Conservation (phyloP, 2,888 invertebrate species). For the Torymus tubicola region DNA sequence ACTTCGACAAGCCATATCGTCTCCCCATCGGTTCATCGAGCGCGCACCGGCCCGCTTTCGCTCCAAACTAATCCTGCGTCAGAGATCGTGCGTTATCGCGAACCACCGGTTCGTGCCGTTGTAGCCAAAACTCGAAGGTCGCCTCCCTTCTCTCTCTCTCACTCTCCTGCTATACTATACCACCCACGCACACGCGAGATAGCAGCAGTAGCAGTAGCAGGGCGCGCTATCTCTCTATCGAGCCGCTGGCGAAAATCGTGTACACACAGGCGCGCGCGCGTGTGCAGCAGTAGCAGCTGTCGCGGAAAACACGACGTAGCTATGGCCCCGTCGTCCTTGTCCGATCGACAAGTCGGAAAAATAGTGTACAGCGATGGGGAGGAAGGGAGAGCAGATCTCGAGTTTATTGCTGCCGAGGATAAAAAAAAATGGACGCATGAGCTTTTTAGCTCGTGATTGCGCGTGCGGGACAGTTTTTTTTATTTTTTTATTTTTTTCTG, state of each 20-base stretch:
- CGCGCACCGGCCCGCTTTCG: background rate
- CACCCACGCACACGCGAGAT: background rate
- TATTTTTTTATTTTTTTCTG: background rate
- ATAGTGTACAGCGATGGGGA: background rate
- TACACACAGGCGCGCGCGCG: slow-evolving; percentile 29
- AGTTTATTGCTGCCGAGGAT: slow-evolving; percentile 10
- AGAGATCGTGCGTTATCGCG: slow-evolving; percentile 60
- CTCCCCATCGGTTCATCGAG: background rate
- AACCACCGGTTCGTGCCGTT: slow-evolving; percentile 28
- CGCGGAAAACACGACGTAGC: slow-evolving; percentile 16
- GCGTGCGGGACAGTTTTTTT: background rate
- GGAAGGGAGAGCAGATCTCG: background rate
- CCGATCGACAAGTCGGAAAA: slow-evolving; percentile 38
- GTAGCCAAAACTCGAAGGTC: slow-evolving; percentile 44
- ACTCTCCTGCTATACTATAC: no score
- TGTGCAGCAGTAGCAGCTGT: slow-evolving; percentile 24
- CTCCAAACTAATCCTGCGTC: slow-evolving; percentile 57
- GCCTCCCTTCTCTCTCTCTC: background rate
- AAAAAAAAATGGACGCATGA: background rate
- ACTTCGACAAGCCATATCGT: background rate
- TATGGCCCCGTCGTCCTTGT: slow-evolving; percentile 6
- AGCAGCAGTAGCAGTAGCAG: background rate
- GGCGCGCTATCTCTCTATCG: slow-evolving; percentile 36
- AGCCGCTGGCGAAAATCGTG: slow-evolving; percentile 27
- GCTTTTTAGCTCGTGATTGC: background rate